Evolutionary conservation across 2,797 vertebrate genomes (phyloP).

Genomic region (Hydrocynus forskahlii): DNA sequence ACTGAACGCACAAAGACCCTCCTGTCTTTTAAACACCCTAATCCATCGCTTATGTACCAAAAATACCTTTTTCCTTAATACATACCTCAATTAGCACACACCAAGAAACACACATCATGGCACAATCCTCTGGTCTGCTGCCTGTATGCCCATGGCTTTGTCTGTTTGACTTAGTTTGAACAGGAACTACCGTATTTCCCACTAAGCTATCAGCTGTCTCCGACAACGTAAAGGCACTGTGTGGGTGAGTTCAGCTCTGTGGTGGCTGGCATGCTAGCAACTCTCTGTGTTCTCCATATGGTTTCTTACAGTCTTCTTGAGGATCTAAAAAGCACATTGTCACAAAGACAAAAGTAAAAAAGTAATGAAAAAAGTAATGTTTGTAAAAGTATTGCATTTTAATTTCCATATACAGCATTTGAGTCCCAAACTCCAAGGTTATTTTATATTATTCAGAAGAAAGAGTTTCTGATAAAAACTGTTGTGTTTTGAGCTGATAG

Average conservation of each 20-base stretch:
- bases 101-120: conserved; percentile 20
- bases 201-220: conserved; percentile 32
- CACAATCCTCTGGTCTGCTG: conserved; percentile 23
- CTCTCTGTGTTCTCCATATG: conserved; percentile 4
- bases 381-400: neutral
- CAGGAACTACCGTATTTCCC: conserved; percentile 47
- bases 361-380: neutral
- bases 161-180: conserved; percentile 33
- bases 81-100: conserved; percentile 19
- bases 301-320: neutral
- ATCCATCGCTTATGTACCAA: conserved; percentile 2
- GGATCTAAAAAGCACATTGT: neutral
- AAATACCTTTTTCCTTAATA: conserved; percentile 14
- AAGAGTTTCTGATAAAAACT: conserved; percentile 73
- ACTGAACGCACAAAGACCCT: too few species aligned
- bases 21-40: neutral
- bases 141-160: conserved; percentile 22
- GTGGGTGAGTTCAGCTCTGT: neutral
- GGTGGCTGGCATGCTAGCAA: conserved; percentile 1
- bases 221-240: neutral
- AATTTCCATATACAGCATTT: neutral
- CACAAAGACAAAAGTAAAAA: neutral
- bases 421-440: neutral
- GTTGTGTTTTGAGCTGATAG: conserved; percentile 81
- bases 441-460: neutral